Conservation (phyloP, 2,888 invertebrate species). For the Himalopsyche tibetana region DNA sequence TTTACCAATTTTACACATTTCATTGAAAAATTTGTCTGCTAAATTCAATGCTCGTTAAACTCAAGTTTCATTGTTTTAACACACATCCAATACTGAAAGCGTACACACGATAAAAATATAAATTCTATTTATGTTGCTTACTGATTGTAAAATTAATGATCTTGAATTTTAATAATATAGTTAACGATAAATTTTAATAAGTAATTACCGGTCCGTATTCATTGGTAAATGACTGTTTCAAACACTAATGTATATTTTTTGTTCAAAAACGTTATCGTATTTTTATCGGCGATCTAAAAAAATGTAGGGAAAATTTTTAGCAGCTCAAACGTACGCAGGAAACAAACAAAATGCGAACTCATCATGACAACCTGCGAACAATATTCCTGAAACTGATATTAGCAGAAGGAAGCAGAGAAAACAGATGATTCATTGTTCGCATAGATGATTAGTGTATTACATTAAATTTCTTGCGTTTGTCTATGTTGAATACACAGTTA, state of each 20-base stretch:
- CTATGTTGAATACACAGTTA: neutral
- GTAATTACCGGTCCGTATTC: neutral
- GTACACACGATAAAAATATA: no score
- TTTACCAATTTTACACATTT: no score
- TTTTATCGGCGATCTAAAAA: neutral
- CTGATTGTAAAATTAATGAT: no score
- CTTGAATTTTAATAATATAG: no score
- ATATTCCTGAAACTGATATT: constrained; percentile 14
- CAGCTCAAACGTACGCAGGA: neutral
- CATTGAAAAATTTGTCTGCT: no score
- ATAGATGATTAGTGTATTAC: constrained; percentile 26
- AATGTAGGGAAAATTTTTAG: neutral
- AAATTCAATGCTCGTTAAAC: no score
- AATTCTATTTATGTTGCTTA: no score
- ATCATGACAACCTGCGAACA: constrained; percentile 1
- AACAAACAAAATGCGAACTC: neutral
- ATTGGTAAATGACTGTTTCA: neutral
- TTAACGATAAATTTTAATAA: no score
- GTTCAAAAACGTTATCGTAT: neutral
- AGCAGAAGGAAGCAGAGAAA: constrained; percentile 1
- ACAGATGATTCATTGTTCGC: constrained; percentile 16
- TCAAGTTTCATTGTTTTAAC: no score
- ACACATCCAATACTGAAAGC: no score
- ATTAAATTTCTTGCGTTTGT: constrained; percentile 20
- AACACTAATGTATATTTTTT: constrained; percentile 4